These are phyloP conservation scores for Hybos culiciformis DNA, from an alignment of 2,888 invertebrate species.

Conservation along the genomic window DNA sequence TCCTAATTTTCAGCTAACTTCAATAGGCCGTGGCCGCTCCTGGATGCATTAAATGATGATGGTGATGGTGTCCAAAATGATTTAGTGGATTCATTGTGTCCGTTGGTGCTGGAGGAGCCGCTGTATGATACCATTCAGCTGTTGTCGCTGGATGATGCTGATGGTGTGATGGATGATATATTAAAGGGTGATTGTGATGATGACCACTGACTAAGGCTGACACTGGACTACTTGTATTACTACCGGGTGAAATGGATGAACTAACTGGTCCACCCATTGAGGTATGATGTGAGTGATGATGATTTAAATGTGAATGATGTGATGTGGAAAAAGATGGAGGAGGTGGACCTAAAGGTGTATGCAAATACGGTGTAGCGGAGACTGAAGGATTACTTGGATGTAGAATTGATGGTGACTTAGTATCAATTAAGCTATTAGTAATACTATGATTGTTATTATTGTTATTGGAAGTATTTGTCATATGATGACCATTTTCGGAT, in stretches of 20 bases:
- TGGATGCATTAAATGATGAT: slow-evolving; percentile 50
- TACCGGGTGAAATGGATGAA: slow-evolving; percentile 21
- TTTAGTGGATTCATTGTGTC: slow-evolving; percentile 36
- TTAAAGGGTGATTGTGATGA: slow-evolving; percentile 33
- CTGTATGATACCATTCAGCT: slow-evolving; percentile 34
- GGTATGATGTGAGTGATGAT: slow-evolving; percentile 22
- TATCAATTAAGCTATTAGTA: slow-evolving; percentile 12
- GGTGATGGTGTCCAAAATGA: slow-evolving; percentile 45
- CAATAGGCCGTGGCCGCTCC: slow-evolving; percentile 67
- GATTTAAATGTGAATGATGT: slow-evolving; percentile 17
- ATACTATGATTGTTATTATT: slow-evolving; percentile 7
- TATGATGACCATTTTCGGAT: slow-evolving; percentile 23
- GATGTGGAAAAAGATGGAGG: slow-evolving; percentile 20
- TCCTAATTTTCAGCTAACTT: slow-evolving; percentile 27
- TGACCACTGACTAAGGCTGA: slow-evolving; percentile 27
- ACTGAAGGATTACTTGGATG: slow-evolving; percentile 30
- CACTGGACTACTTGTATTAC: slow-evolving; percentile 21
- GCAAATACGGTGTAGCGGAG: slow-evolving; percentile 30
- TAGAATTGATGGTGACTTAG: slow-evolving; percentile 13
- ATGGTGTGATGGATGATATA: slow-evolving; percentile 34
- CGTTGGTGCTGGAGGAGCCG: slow-evolving; percentile 30
- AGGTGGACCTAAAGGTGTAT: slow-evolving; percentile 31
- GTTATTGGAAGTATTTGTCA: slow-evolving; percentile 17
- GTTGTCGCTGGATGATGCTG: slow-evolving; percentile 33
- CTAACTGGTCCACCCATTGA: slow-evolving; percentile 12